Evolutionary conservation across 2,797 vertebrate genomes (phyloP), one percentile per base, ranked within the genome.

Genomic region (Sebastes iracundus): DNA sequence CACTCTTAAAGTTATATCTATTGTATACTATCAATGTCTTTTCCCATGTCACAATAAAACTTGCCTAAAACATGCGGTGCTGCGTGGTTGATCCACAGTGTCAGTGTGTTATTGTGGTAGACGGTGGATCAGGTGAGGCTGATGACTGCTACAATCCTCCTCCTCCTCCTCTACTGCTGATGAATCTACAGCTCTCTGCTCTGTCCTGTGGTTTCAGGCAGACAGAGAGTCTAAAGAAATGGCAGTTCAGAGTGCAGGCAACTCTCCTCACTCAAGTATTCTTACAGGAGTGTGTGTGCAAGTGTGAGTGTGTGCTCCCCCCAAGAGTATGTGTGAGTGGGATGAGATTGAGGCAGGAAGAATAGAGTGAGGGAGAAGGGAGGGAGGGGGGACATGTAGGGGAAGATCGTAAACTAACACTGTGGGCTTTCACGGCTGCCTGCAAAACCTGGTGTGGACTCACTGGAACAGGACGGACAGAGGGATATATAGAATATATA

Each of bases 381-480:
- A 55, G 59, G 75, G 85, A 62, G 75, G 28, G 52, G 62, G 87
- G 80, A 72, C 84, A 89, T 91, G 88, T 79, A 84, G 82, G 87
- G 90, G 81, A 87, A 88, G 92, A 91, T 91, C 81, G 56, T 91
- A 93, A 94, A 94, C 85, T 80, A 88, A 92, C 84, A 86, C 82
- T 91, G 87, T 86, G 80, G 88, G 72, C 80, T 80, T 59, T 81
- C 42, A 62, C 23, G 78, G 91, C 72, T 85, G 72, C 33, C 66
- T 75, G 71, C 75, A 96, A 96, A 95, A 38, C 83, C 76, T 85
- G 95, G 87, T 91, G 60, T 67, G 90, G 93, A 92, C 0, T 85
- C 16, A 35, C 18, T 18, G 75, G 77, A 85, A 27, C 64, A 46
- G 72, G 70, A 82, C 5, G 7, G 52, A 83, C 5, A 11, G 12